Evolutionary conservation across 2,797 vertebrate species (phyloP).

Genomic region (Acomys russatus): DNA sequence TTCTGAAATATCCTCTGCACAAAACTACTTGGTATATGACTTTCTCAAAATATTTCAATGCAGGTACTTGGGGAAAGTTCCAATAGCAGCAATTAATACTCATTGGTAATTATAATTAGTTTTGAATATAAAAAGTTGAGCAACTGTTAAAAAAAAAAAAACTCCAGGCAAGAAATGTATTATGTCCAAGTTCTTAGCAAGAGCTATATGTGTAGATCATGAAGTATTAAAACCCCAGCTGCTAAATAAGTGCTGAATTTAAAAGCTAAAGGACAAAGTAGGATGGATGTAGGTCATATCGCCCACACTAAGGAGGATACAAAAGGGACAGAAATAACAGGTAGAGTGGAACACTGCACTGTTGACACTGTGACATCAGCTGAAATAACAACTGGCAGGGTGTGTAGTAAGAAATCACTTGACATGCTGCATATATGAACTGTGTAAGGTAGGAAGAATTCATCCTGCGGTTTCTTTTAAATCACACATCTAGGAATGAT

Average conservation of each 20-base stretch:
- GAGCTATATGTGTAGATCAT: neutral
- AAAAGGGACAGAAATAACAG: neutral
- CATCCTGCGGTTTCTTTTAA: neutral
- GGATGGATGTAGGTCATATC: neutral
- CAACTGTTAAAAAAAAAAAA: constrained; percentile 26
- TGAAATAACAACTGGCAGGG: neutral
- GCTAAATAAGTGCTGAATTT: neutral
- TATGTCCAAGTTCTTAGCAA: neutral
- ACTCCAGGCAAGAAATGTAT: neutral
- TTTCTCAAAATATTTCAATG: neutral
- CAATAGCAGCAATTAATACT: neutral
- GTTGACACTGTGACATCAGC: neutral
- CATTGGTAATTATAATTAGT: neutral
- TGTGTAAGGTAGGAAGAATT: neutral
- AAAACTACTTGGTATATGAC: neutral
- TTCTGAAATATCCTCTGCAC: neutral
- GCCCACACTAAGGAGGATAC: neutral
- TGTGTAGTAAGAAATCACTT: neutral
- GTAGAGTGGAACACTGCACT: neutral
- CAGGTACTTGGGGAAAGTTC: neutral
- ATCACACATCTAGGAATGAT: neutral
- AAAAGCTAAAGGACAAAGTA: neutral
- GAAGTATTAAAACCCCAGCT: neutral
- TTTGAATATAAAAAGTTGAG: neutral
- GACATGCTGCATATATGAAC: neutral